Percentiles rank a stretch among this genome's conserved stretches.
These are phyloP conservation scores for Echeneis naucrates DNA, from an alignment of 2,797 vertebrate species.

Conservation along the genomic window DNA sequence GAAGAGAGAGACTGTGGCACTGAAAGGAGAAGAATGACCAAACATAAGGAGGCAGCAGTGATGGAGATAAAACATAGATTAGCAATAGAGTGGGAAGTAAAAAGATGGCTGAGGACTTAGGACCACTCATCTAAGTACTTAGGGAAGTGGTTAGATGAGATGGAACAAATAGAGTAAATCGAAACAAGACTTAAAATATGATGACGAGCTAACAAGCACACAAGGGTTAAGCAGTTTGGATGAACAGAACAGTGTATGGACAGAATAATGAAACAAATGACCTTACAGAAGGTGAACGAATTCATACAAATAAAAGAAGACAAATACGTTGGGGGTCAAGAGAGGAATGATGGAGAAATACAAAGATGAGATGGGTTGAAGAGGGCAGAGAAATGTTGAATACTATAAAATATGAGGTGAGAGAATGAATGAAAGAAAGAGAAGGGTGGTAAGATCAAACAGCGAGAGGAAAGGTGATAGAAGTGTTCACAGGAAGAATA, in stretches of 20 bases:
- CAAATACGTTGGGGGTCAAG: neutral
- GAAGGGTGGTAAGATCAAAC: conserved; percentile 23
- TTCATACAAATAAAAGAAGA: conserved; percentile 25
- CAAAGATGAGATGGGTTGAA: conserved; percentile 10
- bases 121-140: too few relatives aligned
- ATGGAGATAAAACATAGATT: conserved; percentile 37
- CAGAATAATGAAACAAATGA: conserved; percentile 31
- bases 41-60: conserved; percentile 21
- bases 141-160: conserved; percentile 29
- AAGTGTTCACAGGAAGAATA: neutral
- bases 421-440: conserved; percentile 11
- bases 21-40: conserved; percentile 16
- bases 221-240: conserved; percentile 7
- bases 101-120: conserved; percentile 33
- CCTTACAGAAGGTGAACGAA: conserved; percentile 19
- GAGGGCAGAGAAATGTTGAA: conserved; percentile 6
- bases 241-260: conserved; percentile 15
- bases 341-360: neutral
- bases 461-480: conserved; percentile 21
- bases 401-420: conserved; percentile 25
- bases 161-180: conserved; percentile 13
- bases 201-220: conserved; percentile 15
- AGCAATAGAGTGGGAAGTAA: conserved; percentile 33
- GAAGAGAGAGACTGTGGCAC: conserved; percentile 8
- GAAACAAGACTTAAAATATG: conserved; percentile 15